Evolutionary conservation across 2,888 invertebrate species (phyloP).

Genomic region (Agonopterix subpropinquella): DNA sequence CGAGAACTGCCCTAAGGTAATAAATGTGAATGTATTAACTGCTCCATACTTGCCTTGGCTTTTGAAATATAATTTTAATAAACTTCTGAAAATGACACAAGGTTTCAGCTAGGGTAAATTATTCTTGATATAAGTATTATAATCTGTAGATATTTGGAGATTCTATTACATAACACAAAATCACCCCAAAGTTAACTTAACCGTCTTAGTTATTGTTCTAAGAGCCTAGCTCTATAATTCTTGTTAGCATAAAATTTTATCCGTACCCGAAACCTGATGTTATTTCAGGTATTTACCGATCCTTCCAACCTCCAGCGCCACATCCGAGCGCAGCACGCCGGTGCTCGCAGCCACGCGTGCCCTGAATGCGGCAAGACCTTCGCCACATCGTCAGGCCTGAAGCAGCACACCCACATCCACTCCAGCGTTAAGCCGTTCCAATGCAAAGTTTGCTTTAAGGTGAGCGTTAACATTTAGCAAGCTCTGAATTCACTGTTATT

Average conservation of each 20-base stretch:
- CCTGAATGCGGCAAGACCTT: constrained; percentile 99
- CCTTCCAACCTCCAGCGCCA: constrained; percentile 97
- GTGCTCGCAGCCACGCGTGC: constrained; percentile 97
- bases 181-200: too few relatives aligned
- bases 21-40: too few relatives aligned
- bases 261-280: constrained; percentile 63
- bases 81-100: too few relatives aligned
- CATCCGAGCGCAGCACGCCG: constrained; percentile 96
- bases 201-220: too few relatives aligned
- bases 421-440: constrained; percentile 98
- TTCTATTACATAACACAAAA: too few relatives aligned
- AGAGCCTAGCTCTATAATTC: too few relatives aligned
- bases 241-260: constrained; percentile 1
- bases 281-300: constrained; percentile 93
- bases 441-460: constrained; percentile 97
- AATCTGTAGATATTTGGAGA: too few relatives aligned
- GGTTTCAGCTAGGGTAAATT: too few relatives aligned
- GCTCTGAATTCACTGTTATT: too few relatives aligned
- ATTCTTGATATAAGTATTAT: too few relatives aligned
- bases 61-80: too few relatives aligned
- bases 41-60: too few relatives aligned
- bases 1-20: constrained; percentile 92
- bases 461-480: constrained; percentile 37
- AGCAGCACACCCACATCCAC: constrained; percentile 99
- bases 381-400: constrained; percentile 97